These are phyloP conservation scores for Parnassius orleans DNA, from an alignment of 2,888 invertebrate species.

Conservation along the genomic window DNA sequence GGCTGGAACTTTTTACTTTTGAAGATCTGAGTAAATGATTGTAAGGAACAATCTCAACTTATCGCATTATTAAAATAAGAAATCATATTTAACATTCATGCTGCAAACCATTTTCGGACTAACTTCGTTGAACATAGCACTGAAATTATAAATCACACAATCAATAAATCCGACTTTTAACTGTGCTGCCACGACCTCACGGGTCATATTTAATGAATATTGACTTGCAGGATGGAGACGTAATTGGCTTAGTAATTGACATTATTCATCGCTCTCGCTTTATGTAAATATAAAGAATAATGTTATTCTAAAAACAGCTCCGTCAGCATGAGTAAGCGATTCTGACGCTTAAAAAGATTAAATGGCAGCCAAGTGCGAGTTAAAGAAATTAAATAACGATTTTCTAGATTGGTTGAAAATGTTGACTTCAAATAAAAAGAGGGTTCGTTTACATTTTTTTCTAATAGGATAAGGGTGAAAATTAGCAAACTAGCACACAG, in stretches of 20 bases:
- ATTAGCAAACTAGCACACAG: too few relatives aligned
- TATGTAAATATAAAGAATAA: conserved; percentile 9
- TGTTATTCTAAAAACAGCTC: neutral
- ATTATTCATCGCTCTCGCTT: conserved; percentile 12
- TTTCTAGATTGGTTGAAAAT: neutral
- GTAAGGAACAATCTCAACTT: too few relatives aligned
- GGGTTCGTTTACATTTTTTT: too few relatives aligned
- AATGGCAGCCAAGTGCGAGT: neutral
- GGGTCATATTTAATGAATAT: conserved; percentile 18
- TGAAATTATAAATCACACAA: neutral
- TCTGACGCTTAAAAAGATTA: conserved; percentile 4
- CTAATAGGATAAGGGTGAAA: too few relatives aligned
- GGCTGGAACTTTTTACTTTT: too few relatives aligned
- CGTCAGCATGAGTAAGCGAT: neutral
- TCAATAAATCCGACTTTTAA: neutral
- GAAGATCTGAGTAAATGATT: too few relatives aligned
- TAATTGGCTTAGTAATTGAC: conserved; percentile 21
- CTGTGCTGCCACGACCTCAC: neutral
- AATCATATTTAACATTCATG: too few relatives aligned
- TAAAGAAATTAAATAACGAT: neutral
- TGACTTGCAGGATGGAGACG: conserved; percentile 15
- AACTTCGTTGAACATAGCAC: too few relatives aligned
- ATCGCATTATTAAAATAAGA: too few relatives aligned
- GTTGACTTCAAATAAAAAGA: neutral
- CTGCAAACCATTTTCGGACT: too few relatives aligned